Evolutionary conservation across 2,888 invertebrate species (phyloP), one percentile per base, ranked within the genome.

Genomic region (Cyaniris semiargus): DNA sequence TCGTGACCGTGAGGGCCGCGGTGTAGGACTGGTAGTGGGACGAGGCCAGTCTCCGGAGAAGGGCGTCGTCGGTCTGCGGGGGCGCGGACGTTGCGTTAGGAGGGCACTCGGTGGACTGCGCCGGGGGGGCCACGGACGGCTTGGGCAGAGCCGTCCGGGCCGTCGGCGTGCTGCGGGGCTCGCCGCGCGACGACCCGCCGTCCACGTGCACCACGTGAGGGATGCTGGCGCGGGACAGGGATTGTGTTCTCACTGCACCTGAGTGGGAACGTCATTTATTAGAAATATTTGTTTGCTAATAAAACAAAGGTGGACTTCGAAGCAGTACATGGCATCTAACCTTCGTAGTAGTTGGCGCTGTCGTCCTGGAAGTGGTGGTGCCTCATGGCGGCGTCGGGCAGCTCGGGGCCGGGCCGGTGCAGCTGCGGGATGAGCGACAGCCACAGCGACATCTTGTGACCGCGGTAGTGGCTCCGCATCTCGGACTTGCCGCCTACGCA

Each of bases 371-470:
- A 97, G 88, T 98, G 98, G 88, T 98, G 97, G 88, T 97, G 97
- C 66, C 97, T 95, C 96, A 98, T 97, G 79, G 96, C 97, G 80
- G 97, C 96, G 86, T 97, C 97, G 81, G 96, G 96, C 81, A 94
- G 82, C 81, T 95, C 95, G 13, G 95, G 92, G 27, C 98, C 97
- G 15, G 98, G 97, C 79, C 97, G 95, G 88, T 98, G 98, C 77
- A 98, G 95, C 87, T 98, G 98, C 76, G 98, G 98, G 86, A 98
- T 97, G 76, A 98, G 95, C 82, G 98, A 97, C 80, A 98, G 92
- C 98, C 98, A 98, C 87, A 98, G 95, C 58, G 98, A 98, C 95
- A 98, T 96, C 92, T 98, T 98, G 94, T 98, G 98, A 71, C 98
- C 98, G 66, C 98, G 96, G 90, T 98, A 99, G 90, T 98, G 98